Base-by-base conservation (phyloP, 2,888 invertebrate species). In the Eupeodes luniger region DNA sequence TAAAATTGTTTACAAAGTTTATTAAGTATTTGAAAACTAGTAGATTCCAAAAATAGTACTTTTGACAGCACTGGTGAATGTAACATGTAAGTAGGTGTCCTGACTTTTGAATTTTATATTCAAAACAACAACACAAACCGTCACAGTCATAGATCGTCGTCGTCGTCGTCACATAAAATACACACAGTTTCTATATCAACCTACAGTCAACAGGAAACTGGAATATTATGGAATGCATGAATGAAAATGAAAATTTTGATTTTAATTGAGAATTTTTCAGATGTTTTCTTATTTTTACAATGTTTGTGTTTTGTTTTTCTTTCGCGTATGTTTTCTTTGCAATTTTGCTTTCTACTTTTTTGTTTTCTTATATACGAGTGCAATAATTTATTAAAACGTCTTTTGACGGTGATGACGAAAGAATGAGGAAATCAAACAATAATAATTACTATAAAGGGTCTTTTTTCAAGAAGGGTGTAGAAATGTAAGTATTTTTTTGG, bases 211-310 rank as follows among this genome's bases (percentile, higher is more conserved):
- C 87, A 84, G 87, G 84, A 87, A 87, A 87, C 87, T 87, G 84
- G 67, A 67, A 59, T 72, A 47, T 19, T 36, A 55, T 66, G 85
- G 81, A 88, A 88, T 81, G 88, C 88, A 88, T 88, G 88, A 88
- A 88, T 88, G 88, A 88, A 88, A 88, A 70, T 88, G 85, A 88
- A 86, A 85, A 75, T 88, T 88, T 84, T 51, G 78, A 85, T 81
- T 88, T 88, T 88, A 88, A 88, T 88, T 88, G 81, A 88, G 88
- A 88, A 82, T 70, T 57, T 72, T 75, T 36, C 14, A 36, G 59
- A 36, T 74, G 59, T 47, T 27, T 66, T 66, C n/a, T 49, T 66
- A 47, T 14, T 36, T 7, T 7, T 36, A 9, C 40, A 40, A 7
- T 6, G n/a, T 49, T 16, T 66, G 55, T 57, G 55, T 57, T 70